Evolutionary conservation across 2,888 invertebrate species (phyloP).

Genomic region (Lottia gigantea): DNA sequence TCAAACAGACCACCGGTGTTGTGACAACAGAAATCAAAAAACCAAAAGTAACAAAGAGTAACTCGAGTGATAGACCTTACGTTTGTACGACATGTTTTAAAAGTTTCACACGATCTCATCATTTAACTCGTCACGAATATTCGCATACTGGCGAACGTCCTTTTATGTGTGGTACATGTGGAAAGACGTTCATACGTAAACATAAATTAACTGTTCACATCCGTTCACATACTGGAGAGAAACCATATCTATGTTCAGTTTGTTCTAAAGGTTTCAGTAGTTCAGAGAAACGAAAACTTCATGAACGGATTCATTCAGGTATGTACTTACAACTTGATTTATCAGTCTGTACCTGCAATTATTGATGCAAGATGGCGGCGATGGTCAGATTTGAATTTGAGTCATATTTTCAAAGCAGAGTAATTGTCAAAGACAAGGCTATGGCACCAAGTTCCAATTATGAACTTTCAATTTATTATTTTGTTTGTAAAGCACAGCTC

Average conservation of each 20-base stretch:
- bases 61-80: constrained; percentile 8
- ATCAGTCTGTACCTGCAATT: too few species aligned
- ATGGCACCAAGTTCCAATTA: too few species aligned
- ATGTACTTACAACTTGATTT: too few species aligned
- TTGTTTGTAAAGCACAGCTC: too few species aligned
- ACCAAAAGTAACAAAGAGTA: background rate
- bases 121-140: constrained; percentile 2
- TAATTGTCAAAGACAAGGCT: too few species aligned
- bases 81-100: constrained; percentile 10
- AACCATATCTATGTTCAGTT: background rate
- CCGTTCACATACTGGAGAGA: constrained; percentile 7
- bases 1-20: background rate
- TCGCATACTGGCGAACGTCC: constrained; percentile 2
- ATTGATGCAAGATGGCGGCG: too few species aligned
- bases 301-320: constrained; percentile 1
- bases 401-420: too few species aligned
- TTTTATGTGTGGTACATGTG: constrained; percentile 1
- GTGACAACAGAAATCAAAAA: background rate
- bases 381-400: too few species aligned
- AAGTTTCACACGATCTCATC: background rate
- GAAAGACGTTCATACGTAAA: background rate
- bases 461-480: too few species aligned
- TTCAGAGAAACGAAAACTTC: constrained; percentile 3
- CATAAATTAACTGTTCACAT: constrained; percentile 12
- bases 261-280: background rate